These are phyloP conservation scores for Bubalus kerabau DNA, from an alignment of 2,113 vertebrate species.

Conservation along the genomic window DNA sequence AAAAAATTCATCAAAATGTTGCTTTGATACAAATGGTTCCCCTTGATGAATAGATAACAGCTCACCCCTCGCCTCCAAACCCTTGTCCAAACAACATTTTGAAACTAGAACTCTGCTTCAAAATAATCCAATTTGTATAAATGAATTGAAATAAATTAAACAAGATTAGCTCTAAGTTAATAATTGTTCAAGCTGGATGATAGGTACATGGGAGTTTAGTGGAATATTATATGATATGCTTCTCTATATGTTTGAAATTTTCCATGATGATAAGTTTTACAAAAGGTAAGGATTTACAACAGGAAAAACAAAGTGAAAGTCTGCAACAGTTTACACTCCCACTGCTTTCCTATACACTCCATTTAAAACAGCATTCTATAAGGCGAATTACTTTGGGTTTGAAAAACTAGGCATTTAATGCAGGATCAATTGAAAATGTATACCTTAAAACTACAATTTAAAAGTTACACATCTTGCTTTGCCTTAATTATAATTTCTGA, in stretches of 20 bases:
- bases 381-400: background rate
- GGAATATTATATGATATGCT: background rate
- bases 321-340: background rate
- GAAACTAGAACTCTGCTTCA: background rate
- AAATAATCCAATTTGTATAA: background rate
- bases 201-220: background rate
- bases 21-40: background rate
- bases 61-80: background rate
- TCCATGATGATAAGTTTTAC: background rate
- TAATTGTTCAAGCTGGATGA: background rate
- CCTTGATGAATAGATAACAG: background rate
- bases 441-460: background rate
- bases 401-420: background rate
- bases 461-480: background rate
- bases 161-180: background rate
- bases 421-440: background rate
- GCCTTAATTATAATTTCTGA: background rate
- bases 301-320: background rate
- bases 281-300: background rate
- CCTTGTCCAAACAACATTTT: background rate
- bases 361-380: background rate
- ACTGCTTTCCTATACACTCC: background rate
- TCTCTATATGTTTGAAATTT: background rate
- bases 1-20: background rate
- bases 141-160: background rate